phyloP scores from a whole-genome alignment of 2,797 vertebrate genomes.

The Catamblyrhynchus diadema region DNA sequence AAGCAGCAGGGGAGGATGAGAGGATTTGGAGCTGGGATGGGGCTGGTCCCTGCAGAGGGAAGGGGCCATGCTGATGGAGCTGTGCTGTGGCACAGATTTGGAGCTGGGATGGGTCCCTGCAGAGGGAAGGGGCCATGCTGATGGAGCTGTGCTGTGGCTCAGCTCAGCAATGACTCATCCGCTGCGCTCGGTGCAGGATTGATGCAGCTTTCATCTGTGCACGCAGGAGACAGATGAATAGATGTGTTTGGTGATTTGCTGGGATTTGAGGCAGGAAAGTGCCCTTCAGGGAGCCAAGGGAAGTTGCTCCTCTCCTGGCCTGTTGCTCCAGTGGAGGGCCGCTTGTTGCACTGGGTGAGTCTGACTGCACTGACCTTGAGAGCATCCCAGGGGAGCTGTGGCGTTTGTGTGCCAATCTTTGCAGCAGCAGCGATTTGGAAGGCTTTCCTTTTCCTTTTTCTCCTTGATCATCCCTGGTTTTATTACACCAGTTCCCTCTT shows the following conservation, averaged over 20 bases:
- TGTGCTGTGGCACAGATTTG: neutral
- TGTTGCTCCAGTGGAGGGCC: neutral
- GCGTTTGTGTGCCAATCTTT: neutral
- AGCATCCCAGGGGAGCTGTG: neutral
- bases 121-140: neutral
- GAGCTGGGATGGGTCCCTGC: neutral
- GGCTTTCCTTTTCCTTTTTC: neutral
- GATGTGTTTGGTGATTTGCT: neutral
- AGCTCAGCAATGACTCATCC: conserved; percentile 28
- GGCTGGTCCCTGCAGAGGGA: neutral
- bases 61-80: neutral
- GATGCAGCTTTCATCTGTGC: conserved; percentile 3
- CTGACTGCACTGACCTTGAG: neutral
- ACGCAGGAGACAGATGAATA: neutral
- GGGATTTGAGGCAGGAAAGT: neutral
- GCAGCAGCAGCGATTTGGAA: neutral
- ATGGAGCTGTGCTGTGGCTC: neutral
- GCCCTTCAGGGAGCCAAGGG: neutral
- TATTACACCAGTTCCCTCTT: neutral
- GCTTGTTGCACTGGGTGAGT: neutral
- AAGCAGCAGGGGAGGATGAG: neutral
- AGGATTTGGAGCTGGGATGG: neutral
- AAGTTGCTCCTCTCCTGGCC: neutral
- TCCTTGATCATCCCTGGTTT: neutral
- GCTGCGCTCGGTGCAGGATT: neutral